A percentile compares a stretch with the other conserved stretches of the same genome.
Conservation (phyloP, 2,113 vertebrate genomes). For the Oryzias curvinotus region DNA sequence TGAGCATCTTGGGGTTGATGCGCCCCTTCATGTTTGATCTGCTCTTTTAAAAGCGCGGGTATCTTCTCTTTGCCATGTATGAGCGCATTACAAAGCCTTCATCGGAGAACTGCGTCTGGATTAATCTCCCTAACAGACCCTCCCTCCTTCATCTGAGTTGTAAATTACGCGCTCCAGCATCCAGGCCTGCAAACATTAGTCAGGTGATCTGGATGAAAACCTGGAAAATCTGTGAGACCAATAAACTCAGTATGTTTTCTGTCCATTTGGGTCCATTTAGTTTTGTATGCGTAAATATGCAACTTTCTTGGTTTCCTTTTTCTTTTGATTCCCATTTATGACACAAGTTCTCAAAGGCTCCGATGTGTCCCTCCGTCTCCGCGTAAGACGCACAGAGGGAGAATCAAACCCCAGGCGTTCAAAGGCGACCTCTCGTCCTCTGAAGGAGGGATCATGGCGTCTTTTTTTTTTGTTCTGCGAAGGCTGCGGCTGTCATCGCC, state of each 20-base stretch:
- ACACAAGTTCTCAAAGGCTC: background rate
- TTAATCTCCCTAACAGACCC: slow-evolving; percentile 28
- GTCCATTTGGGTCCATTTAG: background rate
- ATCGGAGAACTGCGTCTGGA: slow-evolving; percentile 9
- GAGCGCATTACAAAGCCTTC: background rate
- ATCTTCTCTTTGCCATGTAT: background rate
- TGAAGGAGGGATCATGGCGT: slow-evolving; percentile 43
- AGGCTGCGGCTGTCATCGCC: slow-evolving; percentile 8
- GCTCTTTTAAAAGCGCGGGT: background rate
- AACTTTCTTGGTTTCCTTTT: background rate
- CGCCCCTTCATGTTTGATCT: background rate
- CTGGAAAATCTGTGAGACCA: background rate
- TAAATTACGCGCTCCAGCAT: slow-evolving; percentile 52
- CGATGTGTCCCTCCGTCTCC: slow-evolving; percentile 9
- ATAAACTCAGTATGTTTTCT: background rate
- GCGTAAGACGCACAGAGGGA: slow-evolving; percentile 7
- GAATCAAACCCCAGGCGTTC: slow-evolving; percentile 11
- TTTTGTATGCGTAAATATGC: background rate
- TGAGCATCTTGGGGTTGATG: slow-evolving; percentile 14
- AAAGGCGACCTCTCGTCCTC: slow-evolving; percentile 2
- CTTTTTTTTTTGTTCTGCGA: slow-evolving; percentile 3
- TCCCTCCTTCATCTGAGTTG: slow-evolving; percentile 19
- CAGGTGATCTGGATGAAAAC: background rate
- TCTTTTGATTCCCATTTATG: background rate
- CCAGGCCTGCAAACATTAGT: slow-evolving; percentile 33